phyloP scores from a whole-genome alignment of 2,888 invertebrate species.

The Stenotaenia linearis region DNA sequence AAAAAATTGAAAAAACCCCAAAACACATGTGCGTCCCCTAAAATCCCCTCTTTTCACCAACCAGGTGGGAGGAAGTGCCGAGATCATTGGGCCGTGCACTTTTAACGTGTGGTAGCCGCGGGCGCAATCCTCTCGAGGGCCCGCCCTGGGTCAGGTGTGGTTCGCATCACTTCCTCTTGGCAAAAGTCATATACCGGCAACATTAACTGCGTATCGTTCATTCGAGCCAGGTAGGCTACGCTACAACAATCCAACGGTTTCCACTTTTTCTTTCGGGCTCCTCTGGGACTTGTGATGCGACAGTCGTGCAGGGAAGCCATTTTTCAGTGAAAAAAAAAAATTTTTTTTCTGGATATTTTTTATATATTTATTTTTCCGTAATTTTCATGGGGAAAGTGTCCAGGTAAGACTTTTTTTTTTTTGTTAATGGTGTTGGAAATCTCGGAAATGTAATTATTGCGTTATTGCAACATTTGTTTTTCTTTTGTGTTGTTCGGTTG shows the following conservation, averaged over 20 bases:
- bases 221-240: not conserved
- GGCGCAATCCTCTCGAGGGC: not conserved
- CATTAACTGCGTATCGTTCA: not conserved
- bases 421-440: not conserved
- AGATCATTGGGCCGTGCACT: not conserved
- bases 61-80: not conserved
- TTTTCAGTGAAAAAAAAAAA: too few relatives aligned
- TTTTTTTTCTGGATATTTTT: not conserved
- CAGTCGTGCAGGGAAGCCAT: too few relatives aligned
- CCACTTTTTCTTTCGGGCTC: not conserved
- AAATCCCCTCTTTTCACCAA: not conserved
- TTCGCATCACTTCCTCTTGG: constrained; percentile 3
- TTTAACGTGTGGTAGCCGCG: not conserved
- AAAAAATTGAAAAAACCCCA: not conserved
- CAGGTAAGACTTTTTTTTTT: not conserved
- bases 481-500: not conserved
- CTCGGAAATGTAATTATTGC: not conserved
- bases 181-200: not conserved
- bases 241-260: not conserved
- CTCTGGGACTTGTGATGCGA: not conserved
- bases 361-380: too few relatives aligned
- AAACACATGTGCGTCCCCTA: not conserved
- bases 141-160: constrained; percentile 1
- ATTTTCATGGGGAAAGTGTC: too few relatives aligned
- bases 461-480: not conserved